phyloP scores from a whole-genome alignment of 1,140 invertebrate species.

The Diachasmimorpha longicaudata region DNA sequence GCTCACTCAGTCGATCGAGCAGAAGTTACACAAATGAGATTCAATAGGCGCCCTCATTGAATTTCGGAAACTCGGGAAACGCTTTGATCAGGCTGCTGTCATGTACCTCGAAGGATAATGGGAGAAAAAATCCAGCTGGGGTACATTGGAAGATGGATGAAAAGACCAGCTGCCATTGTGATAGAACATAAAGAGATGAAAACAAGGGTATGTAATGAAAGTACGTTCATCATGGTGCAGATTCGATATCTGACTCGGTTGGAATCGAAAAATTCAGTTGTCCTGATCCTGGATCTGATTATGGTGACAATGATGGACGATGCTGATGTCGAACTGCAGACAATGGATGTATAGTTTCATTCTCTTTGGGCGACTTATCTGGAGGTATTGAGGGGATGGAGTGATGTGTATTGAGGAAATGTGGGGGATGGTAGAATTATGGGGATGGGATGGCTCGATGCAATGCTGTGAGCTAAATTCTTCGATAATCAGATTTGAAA shows the following conservation, averaged over 20 bases:
- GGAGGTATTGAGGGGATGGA: neutral
- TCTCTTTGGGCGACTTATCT: neutral
- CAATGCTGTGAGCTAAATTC: neutral
- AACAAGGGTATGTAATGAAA: neutral
- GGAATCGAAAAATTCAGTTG: constrained; percentile 5
- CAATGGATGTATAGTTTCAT: neutral
- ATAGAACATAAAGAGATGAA: neutral
- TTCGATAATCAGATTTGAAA: no score
- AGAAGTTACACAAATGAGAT: neutral
- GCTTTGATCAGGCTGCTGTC: neutral
- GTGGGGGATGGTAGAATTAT: neutral
- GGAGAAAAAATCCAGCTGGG: neutral
- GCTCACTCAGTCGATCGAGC: neutral
- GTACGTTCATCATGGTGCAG: neutral
- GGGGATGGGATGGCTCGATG: neutral
- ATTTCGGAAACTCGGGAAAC: neutral
- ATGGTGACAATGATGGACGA: neutral
- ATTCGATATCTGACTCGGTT: neutral
- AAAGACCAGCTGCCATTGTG: neutral
- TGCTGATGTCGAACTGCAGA: neutral
- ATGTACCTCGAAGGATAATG: neutral
- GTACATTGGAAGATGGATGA: neutral
- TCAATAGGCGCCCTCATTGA: neutral
- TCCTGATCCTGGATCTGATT: neutral
- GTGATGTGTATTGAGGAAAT: neutral